These are phyloP conservation scores for Cerastis leucographa DNA, from an alignment of 2,888 invertebrate species.

Conservation along the genomic window DNA sequence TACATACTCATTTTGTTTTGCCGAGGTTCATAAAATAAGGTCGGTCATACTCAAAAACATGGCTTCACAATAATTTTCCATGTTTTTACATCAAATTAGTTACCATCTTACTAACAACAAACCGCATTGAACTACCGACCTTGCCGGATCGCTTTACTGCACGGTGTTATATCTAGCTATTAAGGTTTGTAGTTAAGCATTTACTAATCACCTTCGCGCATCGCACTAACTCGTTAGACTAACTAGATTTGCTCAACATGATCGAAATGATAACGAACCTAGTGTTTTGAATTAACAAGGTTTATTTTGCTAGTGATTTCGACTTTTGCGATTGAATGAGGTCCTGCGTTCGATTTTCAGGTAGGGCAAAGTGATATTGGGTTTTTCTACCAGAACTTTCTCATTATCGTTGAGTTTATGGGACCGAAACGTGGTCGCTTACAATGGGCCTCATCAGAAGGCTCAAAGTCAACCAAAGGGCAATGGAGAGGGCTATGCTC, in stretches of 20 bases:
- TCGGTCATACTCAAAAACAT: no score
- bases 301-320: background rate
- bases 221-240: slow-evolving; percentile 44
- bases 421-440: no score
- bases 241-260: slow-evolving; percentile 56
- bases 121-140: slow-evolving; percentile 9
- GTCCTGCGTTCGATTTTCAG: no score
- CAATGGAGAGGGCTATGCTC: no score
- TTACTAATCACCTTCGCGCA: slow-evolving; percentile 50
- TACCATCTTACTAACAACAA: slow-evolving; percentile 17
- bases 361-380: no score
- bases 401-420: no score
- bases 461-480: no score
- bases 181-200: slow-evolving; percentile 29
- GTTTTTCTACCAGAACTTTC: no score
- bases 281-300: background rate
- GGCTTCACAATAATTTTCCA: background rate
- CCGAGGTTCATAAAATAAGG: no score
- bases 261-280: slow-evolving; percentile 49
- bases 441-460: no score
- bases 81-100: background rate
- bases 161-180: slow-evolving; percentile 19
- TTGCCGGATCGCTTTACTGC: background rate
- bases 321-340: background rate
- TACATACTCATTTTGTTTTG: background rate